Conservation (phyloP, 2,113 vertebrate species). For the Galeopterus variegatus region DNA sequence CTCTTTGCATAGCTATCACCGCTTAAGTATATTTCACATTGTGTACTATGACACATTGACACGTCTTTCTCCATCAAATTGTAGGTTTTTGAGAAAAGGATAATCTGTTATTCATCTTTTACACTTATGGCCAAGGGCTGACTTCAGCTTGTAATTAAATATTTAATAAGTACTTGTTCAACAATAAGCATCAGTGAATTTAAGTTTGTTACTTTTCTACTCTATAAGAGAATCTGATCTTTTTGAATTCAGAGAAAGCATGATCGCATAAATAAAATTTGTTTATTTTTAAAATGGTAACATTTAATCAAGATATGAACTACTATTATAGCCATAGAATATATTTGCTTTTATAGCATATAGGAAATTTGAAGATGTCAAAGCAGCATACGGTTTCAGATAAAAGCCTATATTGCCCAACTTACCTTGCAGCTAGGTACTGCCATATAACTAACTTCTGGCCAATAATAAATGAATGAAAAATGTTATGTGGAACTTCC, state of each 20-base stretch:
- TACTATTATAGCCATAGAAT: background rate
- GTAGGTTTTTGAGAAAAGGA: background rate
- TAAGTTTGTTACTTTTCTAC: background rate
- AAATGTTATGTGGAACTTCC: background rate
- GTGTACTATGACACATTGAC: background rate
- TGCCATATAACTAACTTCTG: background rate
- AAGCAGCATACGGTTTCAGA: background rate
- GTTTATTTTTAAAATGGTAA: background rate
- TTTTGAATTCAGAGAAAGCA: constrained; percentile 9
- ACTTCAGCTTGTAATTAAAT: background rate
- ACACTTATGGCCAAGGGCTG: background rate
- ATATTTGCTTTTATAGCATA: background rate
- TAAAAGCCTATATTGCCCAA: background rate
- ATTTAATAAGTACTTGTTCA: background rate
- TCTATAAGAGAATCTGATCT: background rate
- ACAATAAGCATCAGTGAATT: background rate
- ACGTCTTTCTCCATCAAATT: background rate
- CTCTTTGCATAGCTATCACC: background rate
- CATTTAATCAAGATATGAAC: background rate
- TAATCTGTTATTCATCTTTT: background rate
- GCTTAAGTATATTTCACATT: background rate
- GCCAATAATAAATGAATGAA: background rate
- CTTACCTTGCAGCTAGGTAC: fast-evolving
- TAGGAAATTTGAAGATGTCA: background rate
- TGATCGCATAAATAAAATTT: background rate